Conservation (phyloP, 1,140 invertebrate species). For the Cryptotermes secundus region DNA sequence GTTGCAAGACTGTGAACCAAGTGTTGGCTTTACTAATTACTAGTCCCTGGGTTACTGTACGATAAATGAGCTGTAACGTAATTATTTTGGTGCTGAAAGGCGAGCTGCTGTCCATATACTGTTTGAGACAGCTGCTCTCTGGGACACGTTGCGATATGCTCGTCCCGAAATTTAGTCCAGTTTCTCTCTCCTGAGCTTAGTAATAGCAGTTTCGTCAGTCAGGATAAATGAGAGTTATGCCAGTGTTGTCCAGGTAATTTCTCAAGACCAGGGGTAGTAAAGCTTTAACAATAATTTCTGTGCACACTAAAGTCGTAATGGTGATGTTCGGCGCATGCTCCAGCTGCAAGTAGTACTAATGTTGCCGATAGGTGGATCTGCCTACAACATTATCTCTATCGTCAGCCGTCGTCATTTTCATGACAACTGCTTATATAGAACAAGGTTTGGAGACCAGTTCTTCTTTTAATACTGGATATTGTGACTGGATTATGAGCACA, state of each 20-base stretch:
- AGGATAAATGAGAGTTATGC: not conserved
- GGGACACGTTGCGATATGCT: not conserved
- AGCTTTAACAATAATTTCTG: not conserved
- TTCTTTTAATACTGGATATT: too few relatives aligned
- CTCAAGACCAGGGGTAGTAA: not conserved
- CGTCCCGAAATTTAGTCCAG: not conserved
- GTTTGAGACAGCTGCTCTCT: too few relatives aligned
- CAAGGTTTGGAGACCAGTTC: too few relatives aligned
- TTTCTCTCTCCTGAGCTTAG: not conserved
- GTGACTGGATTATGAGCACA: too few relatives aligned
- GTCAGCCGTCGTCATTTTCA: too few relatives aligned
- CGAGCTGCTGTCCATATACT: not conserved
- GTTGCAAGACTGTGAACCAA: not conserved
- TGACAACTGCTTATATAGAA: too few relatives aligned
- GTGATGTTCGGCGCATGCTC: too few relatives aligned
- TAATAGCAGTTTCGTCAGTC: not conserved
- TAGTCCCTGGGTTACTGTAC: not conserved
- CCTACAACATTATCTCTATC: too few relatives aligned
- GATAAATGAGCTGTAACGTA: not conserved
- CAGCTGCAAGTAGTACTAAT: too few relatives aligned
- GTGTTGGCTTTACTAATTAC: not conserved
- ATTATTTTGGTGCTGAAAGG: not conserved
- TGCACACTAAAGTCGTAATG: too few relatives aligned
- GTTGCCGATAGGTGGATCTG: too few relatives aligned
- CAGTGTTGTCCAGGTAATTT: not conserved